phyloP scores from a whole-genome alignment of 1,140 invertebrate genomes.

The Hesperophylax magnus region DNA sequence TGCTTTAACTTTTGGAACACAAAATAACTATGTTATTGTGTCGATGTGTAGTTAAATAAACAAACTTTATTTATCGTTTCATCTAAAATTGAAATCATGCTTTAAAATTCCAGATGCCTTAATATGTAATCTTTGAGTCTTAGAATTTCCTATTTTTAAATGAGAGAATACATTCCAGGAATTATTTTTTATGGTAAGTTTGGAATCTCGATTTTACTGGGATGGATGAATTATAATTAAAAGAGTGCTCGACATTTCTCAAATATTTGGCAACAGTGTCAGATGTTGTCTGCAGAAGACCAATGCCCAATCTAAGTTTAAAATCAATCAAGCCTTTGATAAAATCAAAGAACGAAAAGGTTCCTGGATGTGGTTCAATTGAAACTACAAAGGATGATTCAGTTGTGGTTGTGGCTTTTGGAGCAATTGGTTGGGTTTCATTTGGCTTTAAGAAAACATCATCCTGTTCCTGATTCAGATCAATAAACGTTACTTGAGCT shows the following conservation, averaged over 20 bases:
- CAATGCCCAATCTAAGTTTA: constrained; percentile 67
- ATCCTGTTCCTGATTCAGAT: not conserved
- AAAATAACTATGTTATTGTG: not conserved
- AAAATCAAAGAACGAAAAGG: constrained; percentile 64
- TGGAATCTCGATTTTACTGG: constrained; percentile 32
- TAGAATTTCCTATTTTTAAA: not conserved
- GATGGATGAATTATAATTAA: constrained; percentile 59
- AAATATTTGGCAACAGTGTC: constrained; percentile 67
- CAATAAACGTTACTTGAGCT: too few relatives aligned
- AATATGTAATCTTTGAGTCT: constrained; percentile 19
- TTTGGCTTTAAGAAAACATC: not conserved
- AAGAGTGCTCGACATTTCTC: constrained; percentile 62
- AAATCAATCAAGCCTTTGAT: constrained; percentile 67
- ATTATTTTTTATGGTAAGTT: not conserved
- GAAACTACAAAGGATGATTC: not conserved
- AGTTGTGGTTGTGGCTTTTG: not conserved
- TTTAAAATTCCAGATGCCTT: too few relatives aligned
- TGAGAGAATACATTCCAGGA: not conserved
- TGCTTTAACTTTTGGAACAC: too few relatives aligned
- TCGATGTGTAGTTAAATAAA: not conserved
- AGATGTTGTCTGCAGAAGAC: constrained; percentile 66
- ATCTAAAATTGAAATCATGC: too few relatives aligned
- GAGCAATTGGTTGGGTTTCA: not conserved
- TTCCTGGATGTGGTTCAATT: not conserved
- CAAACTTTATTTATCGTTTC: too few relatives aligned